A percentile compares a stretch with the other conserved stretches of the same genome.
Conservation (phyloP, 2,888 invertebrate genomes). For the Andrena praecox region DNA sequence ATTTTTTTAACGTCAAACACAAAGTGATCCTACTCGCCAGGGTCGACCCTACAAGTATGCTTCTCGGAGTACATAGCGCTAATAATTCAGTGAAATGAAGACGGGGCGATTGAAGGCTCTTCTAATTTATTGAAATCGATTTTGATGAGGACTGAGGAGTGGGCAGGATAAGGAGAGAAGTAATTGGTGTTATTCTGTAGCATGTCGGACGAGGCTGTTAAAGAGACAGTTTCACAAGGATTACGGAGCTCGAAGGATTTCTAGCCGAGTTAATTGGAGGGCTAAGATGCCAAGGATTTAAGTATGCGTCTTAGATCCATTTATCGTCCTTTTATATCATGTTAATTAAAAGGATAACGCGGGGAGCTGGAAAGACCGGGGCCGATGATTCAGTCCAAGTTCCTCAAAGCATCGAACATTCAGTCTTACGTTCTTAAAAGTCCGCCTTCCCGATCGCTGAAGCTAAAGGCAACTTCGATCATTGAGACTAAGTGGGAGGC, state of each 20-base stretch:
- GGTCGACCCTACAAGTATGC: not conserved
- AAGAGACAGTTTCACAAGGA: too few relatives aligned
- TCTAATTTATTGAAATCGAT: not conserved
- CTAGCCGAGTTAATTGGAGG: too few relatives aligned
- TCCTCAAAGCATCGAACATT: too few relatives aligned
- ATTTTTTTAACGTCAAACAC: too few relatives aligned
- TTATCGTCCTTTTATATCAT: not conserved
- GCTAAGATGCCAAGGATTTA: too few relatives aligned
- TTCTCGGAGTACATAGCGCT: not conserved
- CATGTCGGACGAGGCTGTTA: not conserved
- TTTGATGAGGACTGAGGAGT: not conserved
- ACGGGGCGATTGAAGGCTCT: not conserved
- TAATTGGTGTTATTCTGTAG: not conserved
- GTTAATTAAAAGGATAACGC: not conserved
- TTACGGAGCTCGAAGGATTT: too few relatives aligned
- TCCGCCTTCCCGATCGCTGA: too few relatives aligned
- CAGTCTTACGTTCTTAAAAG: too few relatives aligned
- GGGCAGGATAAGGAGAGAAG: not conserved
- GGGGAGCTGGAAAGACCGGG: too few relatives aligned
- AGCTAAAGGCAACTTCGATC: not conserved
- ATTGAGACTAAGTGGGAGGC: not conserved
- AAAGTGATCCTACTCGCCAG: too few relatives aligned
- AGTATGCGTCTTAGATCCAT: too few relatives aligned
- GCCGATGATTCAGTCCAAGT: too few relatives aligned
- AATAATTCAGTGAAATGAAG: not conserved